Evolutionary conservation across 2,888 invertebrate genomes (phyloP).

Genomic region (Patella ulyssiponensis): DNA sequence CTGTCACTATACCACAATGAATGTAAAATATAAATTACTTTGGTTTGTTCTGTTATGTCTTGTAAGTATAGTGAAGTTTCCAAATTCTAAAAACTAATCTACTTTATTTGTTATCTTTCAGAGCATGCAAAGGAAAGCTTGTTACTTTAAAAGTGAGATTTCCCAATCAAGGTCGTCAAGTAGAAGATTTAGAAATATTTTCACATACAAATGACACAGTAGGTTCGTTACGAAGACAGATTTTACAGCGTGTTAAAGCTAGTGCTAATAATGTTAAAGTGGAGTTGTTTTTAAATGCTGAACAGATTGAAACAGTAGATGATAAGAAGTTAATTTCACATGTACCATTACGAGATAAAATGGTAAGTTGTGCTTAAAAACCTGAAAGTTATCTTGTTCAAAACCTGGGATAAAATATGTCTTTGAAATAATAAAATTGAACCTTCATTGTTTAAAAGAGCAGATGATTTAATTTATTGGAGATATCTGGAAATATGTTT

Average conservation of each 20-base stretch:
- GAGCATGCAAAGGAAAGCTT: conserved; percentile 92
- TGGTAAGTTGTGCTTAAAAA: conserved; percentile 75
- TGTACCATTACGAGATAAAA: conserved; percentile 89
- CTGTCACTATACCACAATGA: no score
- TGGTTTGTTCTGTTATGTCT: no score
- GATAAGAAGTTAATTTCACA: conserved; percentile 90
- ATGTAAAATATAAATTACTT: no score
- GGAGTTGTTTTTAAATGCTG: conserved; percentile 91
- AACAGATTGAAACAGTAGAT: conserved; percentile 87
- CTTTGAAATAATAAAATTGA: no score
- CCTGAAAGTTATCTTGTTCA: no score
- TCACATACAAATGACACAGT: conserved; percentile 96
- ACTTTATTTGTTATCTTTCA: conserved; percentile 61
- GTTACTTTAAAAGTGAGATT: conserved; percentile 89
- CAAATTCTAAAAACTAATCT: no score
- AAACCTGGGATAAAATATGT: no score
- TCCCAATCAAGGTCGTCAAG: conserved; percentile 84
- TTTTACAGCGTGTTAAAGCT: conserved; percentile 74
- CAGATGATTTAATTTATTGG: no score
- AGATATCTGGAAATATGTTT: no score
- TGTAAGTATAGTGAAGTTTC: no score
- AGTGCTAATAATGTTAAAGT: conserved; percentile 84
- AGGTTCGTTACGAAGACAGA: conserved; percentile 83
- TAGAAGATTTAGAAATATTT: conserved; percentile 90
- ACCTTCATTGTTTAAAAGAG: no score